phyloP scores from a whole-genome alignment of 2,797 vertebrate species.

The Pseudopleuronectes americanus region DNA sequence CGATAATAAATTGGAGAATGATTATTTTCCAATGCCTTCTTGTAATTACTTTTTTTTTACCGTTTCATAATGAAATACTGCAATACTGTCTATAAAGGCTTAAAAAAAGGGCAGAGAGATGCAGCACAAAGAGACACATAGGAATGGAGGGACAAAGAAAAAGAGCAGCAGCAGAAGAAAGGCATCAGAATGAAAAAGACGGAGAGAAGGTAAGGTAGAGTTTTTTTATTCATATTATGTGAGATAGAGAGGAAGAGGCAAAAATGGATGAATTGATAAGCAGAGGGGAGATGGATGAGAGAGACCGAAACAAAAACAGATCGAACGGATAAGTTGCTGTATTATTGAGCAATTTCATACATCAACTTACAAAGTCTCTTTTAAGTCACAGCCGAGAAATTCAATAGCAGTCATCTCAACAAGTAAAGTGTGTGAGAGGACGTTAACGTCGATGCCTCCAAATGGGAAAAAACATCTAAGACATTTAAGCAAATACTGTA shows the following conservation, averaged over 20 bases:
- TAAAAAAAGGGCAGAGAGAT: too few species aligned
- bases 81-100: too few species aligned
- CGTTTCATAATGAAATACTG: not conserved
- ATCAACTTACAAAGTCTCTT: conserved; percentile 47
- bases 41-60: not conserved
- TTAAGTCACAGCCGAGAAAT: conserved; percentile 37
- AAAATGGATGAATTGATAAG: not conserved
- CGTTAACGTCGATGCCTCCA: conserved; percentile 5
- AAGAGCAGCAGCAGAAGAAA: not conserved
- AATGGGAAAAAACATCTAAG: conserved; percentile 4
- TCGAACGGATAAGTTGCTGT: conserved; percentile 35
- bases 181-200: not conserved
- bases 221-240: not conserved
- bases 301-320: conserved; percentile 28
- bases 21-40: not conserved
- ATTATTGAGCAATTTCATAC: conserved; percentile 45
- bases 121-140: not conserved
- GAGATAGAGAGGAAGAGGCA: not conserved
- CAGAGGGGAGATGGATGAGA: not conserved
- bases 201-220: not conserved
- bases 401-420: conserved; percentile 49
- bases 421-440: conserved; percentile 25
- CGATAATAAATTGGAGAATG: not conserved
- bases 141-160: not conserved
- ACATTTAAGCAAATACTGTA: conserved; percentile 1